Base-by-base conservation (phyloP, 2,888 invertebrate species). In the Stegana nigrithorax region DNA sequence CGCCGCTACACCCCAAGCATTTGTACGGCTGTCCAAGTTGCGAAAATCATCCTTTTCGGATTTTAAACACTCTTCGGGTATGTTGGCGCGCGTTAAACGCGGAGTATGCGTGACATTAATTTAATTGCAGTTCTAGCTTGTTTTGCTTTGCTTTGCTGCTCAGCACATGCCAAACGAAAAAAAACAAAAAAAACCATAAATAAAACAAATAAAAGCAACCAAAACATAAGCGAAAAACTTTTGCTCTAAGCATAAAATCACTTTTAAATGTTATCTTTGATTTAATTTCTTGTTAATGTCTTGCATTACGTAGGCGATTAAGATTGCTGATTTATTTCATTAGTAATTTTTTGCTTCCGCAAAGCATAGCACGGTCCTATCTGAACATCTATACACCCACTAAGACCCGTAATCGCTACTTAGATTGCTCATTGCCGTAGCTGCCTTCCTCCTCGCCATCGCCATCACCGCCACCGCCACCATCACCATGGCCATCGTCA, bases 231-330 rank as follows among this genome's bases (percentile, higher is more conserved):
- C 29, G 5, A 29, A 5, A 29, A 10, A 29, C 29, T 7, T 5
- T 7, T 10, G 29, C 6, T 23, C 19, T n/a, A 27, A 27, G 50
- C 50, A 14, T 26, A 75, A 75, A 75, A 75, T 78, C 75, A 73
- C 78, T 78, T 75, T 75, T 75, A 78, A 78, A 76, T 75, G 79
- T 78, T 78, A 76, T 73, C 75, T 78, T 76, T 76, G 75, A 76
- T 76, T 76, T 76, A 77, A 76, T 76, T 76, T 76, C 75, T 77
- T 78, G 78, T 78, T 76, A 77, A 76, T 79, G 78, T 75, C 10
- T 21, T 47, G 53, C 32, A 50, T n/a, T 36, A 14, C 32, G 32
- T 47, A 25, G 39, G 14, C 17, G 5, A 39, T n/a, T n/a, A n/a
- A n/a, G n/a, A 39, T 39, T 2, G 39, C 12, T 14, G 39, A 39